A percentile compares a stretch with the other conserved stretches of the same genome.
Conservation (phyloP, 2,797 vertebrate species). For the Chrysocyon brachyurus region DNA sequence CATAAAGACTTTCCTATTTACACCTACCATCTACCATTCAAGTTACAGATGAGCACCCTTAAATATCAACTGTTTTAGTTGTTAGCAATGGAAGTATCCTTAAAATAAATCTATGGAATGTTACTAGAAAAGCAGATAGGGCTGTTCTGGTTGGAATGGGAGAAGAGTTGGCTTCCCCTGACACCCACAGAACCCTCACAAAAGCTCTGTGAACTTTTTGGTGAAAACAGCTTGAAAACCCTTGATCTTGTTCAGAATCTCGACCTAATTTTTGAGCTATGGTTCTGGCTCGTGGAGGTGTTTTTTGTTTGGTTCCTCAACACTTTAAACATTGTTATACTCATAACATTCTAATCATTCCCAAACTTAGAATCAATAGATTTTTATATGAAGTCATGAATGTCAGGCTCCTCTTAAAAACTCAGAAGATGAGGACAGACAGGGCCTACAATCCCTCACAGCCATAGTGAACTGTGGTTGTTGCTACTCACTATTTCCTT, state of each 20-base stretch:
- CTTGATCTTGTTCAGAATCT: background rate
- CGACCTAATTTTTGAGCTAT: background rate
- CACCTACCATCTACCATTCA: too few relatives aligned
- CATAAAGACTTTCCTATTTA: background rate
- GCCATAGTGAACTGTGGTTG: background rate
- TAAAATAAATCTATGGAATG: background rate
- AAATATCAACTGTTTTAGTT: background rate
- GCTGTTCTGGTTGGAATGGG: background rate
- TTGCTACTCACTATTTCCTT: background rate
- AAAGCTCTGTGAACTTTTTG: background rate
- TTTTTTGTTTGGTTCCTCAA: background rate
- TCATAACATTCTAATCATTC: background rate
- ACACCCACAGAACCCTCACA: accelerated
- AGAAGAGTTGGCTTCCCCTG: background rate
- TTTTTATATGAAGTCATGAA: conserved; percentile 10
- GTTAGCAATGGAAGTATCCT: background rate
- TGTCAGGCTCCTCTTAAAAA: background rate
- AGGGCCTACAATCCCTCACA: accelerated
- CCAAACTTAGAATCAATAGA: background rate
- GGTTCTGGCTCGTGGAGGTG: background rate
- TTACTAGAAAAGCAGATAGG: background rate
- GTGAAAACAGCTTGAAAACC: background rate
- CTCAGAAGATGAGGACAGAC: background rate
- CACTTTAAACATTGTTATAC: background rate
- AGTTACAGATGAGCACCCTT: background rate